phyloP scores from a whole-genome alignment of 2,797 vertebrate species.

The Harpagifer antarcticus region DNA sequence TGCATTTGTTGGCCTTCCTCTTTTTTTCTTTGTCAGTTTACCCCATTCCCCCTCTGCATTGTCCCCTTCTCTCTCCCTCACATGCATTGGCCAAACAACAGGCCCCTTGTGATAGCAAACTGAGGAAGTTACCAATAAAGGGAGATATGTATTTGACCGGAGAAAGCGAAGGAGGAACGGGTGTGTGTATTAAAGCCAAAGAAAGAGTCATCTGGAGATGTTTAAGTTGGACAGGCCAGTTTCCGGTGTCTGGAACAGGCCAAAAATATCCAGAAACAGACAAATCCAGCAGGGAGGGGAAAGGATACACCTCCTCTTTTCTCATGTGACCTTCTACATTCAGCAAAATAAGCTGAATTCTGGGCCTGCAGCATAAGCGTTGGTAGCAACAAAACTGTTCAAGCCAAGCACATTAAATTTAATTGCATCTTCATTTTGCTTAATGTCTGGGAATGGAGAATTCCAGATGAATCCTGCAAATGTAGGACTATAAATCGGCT shows the following conservation, averaged over 20 bases:
- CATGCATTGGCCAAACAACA: slow-evolving; percentile 72
- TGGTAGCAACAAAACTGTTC: slow-evolving; percentile 21
- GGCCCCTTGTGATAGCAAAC: slow-evolving; percentile 77
- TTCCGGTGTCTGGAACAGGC: slow-evolving; percentile 83
- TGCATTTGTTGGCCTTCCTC: slow-evolving; percentile 14
- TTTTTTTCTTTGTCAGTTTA: slow-evolving; percentile 34
- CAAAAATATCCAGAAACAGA: slow-evolving; percentile 80
- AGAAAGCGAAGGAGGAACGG: slow-evolving; percentile 53
- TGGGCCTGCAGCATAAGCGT: slow-evolving; percentile 24
- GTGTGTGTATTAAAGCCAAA: slow-evolving; percentile 73
- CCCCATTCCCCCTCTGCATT: slow-evolving; percentile 25
- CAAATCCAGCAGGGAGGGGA: slow-evolving; percentile 65
- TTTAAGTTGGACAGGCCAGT: slow-evolving; percentile 86
- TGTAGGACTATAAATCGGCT: slow-evolving; percentile 5
- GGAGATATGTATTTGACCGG: slow-evolving; percentile 71
- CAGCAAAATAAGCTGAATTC: slow-evolving; percentile 59
- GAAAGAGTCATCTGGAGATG: slow-evolving; percentile 84
- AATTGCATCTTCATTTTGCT: slow-evolving; percentile 36
- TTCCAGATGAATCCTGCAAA: slow-evolving; percentile 33
- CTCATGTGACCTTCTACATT: slow-evolving; percentile 70
- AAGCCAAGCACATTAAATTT: slow-evolving; percentile 44
- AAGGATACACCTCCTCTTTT: slow-evolving; percentile 66
- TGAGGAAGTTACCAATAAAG: slow-evolving; percentile 82
- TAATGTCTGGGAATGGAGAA: slow-evolving; percentile 29
- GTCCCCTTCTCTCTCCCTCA: slow-evolving; percentile 22